phyloP scores from a whole-genome alignment of 2,888 invertebrate genomes.

The Drosophila cracens region DNA sequence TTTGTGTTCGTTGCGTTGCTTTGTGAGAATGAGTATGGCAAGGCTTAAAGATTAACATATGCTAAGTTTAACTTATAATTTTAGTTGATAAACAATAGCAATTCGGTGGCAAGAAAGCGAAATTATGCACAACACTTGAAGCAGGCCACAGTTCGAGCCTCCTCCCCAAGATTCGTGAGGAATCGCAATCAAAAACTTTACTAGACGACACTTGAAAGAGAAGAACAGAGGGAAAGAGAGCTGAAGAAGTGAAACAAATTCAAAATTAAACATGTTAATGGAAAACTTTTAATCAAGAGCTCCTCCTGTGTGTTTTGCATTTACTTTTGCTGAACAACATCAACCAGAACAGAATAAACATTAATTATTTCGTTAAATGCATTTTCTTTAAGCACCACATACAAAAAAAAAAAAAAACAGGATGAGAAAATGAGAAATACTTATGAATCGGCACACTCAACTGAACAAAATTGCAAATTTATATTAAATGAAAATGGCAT shows the following conservation, averaged over 20 bases:
- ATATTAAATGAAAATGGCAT: conserved; percentile 65
- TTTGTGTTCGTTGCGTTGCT: conserved; percentile 32
- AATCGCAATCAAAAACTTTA: not conserved
- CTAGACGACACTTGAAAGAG: conserved; percentile 14
- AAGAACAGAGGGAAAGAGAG: not conserved
- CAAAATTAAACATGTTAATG: not conserved
- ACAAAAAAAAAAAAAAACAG: not conserved
- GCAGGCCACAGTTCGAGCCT: conserved; percentile 10
- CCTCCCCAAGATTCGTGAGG: not conserved
- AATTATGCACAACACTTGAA: conserved; percentile 45
- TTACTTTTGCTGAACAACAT: conserved; percentile 41
- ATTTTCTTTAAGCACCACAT: conserved; percentile 30
- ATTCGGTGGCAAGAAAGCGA: conserved; percentile 51
- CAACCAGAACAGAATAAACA: conserved; percentile 17
- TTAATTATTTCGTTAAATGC: conserved; percentile 32
- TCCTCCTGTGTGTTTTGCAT: conserved; percentile 40
- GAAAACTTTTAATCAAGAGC: conserved; percentile 8
- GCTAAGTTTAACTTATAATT: conserved; percentile 71
- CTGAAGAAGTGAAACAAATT: not conserved
- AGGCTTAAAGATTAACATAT: conserved; percentile 61
- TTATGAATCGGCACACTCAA: conserved; percentile 46
- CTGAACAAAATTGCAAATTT: conserved; percentile 67
- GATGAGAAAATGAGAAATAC: conserved; percentile 7
- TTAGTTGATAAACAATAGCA: conserved; percentile 64
- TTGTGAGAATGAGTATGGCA: conserved; percentile 31